Base-by-base conservation (phyloP, 2,888 invertebrate genomes). In the Copidosoma aretas region DNA sequence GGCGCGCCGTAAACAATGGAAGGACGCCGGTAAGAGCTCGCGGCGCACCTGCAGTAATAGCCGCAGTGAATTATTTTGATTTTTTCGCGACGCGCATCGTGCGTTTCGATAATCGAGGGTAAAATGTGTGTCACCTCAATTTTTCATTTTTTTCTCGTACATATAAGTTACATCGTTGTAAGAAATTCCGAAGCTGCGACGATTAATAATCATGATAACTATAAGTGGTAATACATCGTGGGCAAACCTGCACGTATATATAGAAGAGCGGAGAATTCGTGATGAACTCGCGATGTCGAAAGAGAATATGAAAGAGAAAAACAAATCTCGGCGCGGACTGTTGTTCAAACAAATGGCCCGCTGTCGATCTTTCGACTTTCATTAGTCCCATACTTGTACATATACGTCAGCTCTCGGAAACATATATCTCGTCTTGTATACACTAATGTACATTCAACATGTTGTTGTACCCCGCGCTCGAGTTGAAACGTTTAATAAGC, bases 381-480 rank as follows among this genome's bases (percentile, higher is more conserved):
- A 51, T 32, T 24, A 51, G 57, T 39, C 19, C n/a, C n/a, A n/a
- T n/a, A n/a, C n/a, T n/a, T n/a, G n/a, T n/a, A n/a, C n/a, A 57
- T 39, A 4, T 22, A 12, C 19, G 15, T 10, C 32, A 41, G 49
- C n/a, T 32, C 19, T 19, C 49, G 19, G 24, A 17, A 60, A 14
- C 49, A 10, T 24, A 41, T 41, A 41, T 41, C 41, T 14, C 22
- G 22, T 24, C 22, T 19, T 22, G 14, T 21, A 22, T 24, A 15
- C 21, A 43, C 14, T 43, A 24, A 58, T 39, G 64, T 43, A 51
- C 65, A 65, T 54, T 54, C 24, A 43, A 65, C 39, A 62, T 53
- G 58, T 66, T 70, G 66, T 70, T 53, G 63, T 54, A 65, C 54
- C 61, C 21, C 25, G 24, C 1, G 43, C 24, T 62, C 61, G n/a